These are phyloP conservation scores for Eilema depressum DNA, from an alignment of 2,888 invertebrate genomes.

Conservation along the genomic window DNA sequence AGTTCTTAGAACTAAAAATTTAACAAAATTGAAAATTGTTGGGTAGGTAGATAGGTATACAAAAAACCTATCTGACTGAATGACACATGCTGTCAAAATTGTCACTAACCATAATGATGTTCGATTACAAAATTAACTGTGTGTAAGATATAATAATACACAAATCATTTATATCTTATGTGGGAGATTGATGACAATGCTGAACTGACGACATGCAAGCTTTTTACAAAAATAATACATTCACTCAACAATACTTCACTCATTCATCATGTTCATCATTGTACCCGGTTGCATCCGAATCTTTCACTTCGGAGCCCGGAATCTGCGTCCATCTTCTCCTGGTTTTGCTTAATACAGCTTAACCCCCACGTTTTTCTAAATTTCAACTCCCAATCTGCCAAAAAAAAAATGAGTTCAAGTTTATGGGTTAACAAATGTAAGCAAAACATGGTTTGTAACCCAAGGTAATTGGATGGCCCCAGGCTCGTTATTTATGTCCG, in stretches of 20 bases:
- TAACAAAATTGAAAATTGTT: no score
- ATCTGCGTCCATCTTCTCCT: no score
- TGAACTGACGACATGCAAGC: no score
- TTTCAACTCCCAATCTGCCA: constrained; percentile 5
- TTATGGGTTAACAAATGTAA: constrained; percentile 49
- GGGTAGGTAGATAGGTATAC: neutral
- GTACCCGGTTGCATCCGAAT: no score
- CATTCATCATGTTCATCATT: neutral
- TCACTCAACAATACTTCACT: neutral
- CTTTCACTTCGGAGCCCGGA: no score
- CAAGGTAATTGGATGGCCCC: constrained; percentile 75
- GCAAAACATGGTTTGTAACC: constrained; percentile 38
- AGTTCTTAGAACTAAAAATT: no score
- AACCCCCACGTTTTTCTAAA: neutral
- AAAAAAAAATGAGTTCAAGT: constrained; percentile 29
- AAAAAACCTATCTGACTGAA: no score
- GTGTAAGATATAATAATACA: no score
- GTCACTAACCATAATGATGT: neutral
- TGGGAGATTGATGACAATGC: no score
- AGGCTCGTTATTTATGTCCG: constrained; percentile 75
- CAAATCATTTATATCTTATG: no score
- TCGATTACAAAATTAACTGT: no score
- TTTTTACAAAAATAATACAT: neutral
- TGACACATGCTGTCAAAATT: neutral
- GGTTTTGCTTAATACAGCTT: neutral